A percentile compares a stretch with the other conserved stretches of the same genome.
These are phyloP conservation scores for Cnemophilus loriae DNA, from an alignment of 2,113 vertebrate species.

Conservation along the genomic window DNA sequence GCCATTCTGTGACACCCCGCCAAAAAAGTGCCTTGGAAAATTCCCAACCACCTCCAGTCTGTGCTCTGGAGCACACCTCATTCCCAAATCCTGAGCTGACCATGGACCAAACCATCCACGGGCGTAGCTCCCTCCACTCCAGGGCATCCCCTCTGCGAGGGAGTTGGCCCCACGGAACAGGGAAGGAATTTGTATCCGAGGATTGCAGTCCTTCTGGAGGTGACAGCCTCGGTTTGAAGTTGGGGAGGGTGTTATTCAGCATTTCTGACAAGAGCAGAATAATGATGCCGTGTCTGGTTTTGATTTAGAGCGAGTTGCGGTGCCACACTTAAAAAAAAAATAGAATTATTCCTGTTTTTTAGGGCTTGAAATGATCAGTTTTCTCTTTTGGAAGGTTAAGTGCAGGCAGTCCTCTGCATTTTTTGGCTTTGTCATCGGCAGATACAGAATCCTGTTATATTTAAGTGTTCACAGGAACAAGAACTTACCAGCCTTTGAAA, in stretches of 20 bases:
- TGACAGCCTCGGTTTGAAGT: neutral
- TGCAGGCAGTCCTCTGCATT: neutral
- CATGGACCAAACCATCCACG: neutral
- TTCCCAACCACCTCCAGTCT: neutral
- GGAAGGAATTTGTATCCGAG: neutral
- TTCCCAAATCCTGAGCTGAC: neutral
- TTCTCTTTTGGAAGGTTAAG: neutral
- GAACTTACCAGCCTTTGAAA: neutral
- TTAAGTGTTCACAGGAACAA: neutral
- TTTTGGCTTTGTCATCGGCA: neutral
- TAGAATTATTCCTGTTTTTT: neutral
- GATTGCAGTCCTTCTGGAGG: neutral
- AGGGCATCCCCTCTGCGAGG: neutral
- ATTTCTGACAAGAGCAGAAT: neutral
- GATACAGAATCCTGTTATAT: neutral
- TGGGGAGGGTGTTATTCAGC: neutral
- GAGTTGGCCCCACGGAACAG: accelerated
- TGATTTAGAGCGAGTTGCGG: neutral
- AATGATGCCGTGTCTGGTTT: neutral
- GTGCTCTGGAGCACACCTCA: neutral
- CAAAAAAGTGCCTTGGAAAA: conserved; percentile 34
- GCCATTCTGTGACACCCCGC: conserved; percentile 22
- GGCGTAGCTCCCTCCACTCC: neutral
- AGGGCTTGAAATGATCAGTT: neutral
- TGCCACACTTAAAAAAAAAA: neutral